A percentile compares a stretch with the other conserved stretches of the same genome.
phyloP scores from a whole-genome alignment of 2,888 invertebrate genomes.

The Oligia fasciuncula region DNA sequence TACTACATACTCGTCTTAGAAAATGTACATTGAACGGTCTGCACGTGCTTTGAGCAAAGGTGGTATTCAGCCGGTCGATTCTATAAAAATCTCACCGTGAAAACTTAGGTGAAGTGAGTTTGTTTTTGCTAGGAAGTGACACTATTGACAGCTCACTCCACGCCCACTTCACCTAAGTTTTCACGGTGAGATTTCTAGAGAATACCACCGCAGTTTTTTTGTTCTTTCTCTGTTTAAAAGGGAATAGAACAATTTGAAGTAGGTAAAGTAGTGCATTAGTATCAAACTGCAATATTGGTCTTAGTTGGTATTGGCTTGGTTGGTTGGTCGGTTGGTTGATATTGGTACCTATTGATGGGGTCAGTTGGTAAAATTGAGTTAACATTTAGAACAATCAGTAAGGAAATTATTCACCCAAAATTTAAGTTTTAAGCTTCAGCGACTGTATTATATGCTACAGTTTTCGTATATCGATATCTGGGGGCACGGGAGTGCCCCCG shows the following conservation, averaged over 20 bases:
- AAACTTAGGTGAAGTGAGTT: too few relatives aligned
- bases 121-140: too few relatives aligned
- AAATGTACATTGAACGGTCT: slow-evolving; percentile 1
- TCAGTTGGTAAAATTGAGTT: background rate
- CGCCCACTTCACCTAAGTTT: too few relatives aligned
- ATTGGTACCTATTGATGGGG: background rate
- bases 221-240: slow-evolving; percentile 1
- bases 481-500: too few relatives aligned
- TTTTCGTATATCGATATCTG: background rate
- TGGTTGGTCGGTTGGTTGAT: background rate
- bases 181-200: too few relatives aligned
- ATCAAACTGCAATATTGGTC: background rate
- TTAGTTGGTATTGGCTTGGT: background rate
- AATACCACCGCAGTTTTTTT: slow-evolving; percentile 1
- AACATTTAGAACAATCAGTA: background rate
- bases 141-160: too few relatives aligned
- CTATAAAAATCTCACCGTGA: too few relatives aligned
- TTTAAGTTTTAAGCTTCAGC: background rate
- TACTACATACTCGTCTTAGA: background rate
- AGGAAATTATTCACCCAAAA: background rate
- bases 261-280: background rate
- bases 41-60: slow-evolving; percentile 9
- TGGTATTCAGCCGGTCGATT: slow-evolving; percentile 6
- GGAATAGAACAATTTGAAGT: slow-evolving; percentile 5
- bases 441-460: background rate